Percentiles rank a stretch among this genome's conserved stretches.
phyloP scores from a whole-genome alignment of 2,888 invertebrate species.

The Sinodicranocentrus sp. region DNA sequence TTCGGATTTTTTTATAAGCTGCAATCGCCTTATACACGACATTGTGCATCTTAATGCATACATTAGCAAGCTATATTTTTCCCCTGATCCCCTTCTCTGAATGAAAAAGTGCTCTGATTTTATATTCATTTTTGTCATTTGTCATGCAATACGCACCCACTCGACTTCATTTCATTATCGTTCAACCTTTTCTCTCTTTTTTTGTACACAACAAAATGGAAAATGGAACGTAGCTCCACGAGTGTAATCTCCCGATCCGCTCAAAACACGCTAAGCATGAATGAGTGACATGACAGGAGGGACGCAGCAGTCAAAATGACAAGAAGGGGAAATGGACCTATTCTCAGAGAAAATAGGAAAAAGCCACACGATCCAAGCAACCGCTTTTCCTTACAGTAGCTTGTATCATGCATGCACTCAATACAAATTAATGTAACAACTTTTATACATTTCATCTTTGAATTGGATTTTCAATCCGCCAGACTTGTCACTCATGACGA shows the following conservation, averaged over 20 bases:
- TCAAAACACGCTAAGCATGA: conserved; percentile 42
- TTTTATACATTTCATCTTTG: conserved; percentile 25
- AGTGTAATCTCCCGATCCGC: conserved; percentile 19
- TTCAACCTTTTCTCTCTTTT: conserved; percentile 19
- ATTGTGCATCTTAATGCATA: no score
- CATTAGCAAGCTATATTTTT: conserved; percentile 7
- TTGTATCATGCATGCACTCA: background rate
- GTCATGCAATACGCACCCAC: conserved; percentile 55
- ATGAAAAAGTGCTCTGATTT: conserved; percentile 29
- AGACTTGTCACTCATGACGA: background rate
- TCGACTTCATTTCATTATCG: conserved; percentile 52
- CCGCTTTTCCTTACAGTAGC: background rate
- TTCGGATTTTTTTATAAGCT: no score
- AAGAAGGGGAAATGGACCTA: conserved; percentile 21
- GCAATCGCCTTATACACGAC: no score
- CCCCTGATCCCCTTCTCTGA: background rate
- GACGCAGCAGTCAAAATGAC: conserved; percentile 21
- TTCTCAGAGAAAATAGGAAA: conserved; percentile 18
- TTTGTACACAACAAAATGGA: background rate
- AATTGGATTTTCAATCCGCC: background rate
- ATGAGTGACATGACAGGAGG: conserved; percentile 46
- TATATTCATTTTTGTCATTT: conserved; percentile 47
- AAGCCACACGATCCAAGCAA: conserved; percentile 16
- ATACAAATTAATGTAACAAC: conserved; percentile 26
- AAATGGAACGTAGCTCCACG: conserved; percentile 4